Evolutionary conservation across 2,888 invertebrate species (phyloP).

Genomic region (Stegana nigrithorax): DNA sequence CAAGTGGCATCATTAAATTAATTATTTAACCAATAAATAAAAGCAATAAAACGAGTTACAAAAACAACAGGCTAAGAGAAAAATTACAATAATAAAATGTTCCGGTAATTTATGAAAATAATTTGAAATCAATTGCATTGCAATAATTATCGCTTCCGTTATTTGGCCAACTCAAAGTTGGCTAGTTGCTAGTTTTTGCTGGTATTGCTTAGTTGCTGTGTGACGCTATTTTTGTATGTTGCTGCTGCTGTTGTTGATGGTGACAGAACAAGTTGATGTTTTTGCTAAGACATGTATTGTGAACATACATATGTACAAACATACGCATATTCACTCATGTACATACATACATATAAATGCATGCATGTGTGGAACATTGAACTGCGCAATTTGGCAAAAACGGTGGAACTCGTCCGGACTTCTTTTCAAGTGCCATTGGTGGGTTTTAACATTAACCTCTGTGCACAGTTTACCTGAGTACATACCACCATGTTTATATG

Average conservation of each 20-base stretch:
- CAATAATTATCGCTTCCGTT: constrained; percentile 60
- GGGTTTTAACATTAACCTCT: too few species aligned
- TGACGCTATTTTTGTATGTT: background rate
- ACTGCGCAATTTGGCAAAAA: too few species aligned
- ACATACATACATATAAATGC: background rate
- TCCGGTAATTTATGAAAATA: constrained; percentile 11
- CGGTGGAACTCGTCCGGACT: too few species aligned
- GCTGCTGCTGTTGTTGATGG: constrained; percentile 9
- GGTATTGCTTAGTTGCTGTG: background rate
- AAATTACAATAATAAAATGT: constrained; percentile 1
- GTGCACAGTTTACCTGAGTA: too few species aligned
- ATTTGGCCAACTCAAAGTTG: constrained; percentile 50
- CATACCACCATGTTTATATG: too few species aligned
- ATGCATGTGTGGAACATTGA: background rate
- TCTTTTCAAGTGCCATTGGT: too few species aligned
- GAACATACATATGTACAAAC: background rate
- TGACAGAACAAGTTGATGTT: constrained; percentile 10
- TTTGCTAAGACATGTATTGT: background rate
- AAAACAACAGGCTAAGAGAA: too few species aligned
- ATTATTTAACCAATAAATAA: too few species aligned
- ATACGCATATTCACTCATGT: background rate
- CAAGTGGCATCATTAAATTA: too few species aligned
- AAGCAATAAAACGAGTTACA: too few species aligned
- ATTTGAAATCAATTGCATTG: constrained; percentile 7
- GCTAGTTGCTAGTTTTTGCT: background rate